Evolutionary conservation across 2,888 invertebrate species (phyloP), one percentile per base, ranked within the genome.

Genomic region (Deladenus siricidicola): DNA sequence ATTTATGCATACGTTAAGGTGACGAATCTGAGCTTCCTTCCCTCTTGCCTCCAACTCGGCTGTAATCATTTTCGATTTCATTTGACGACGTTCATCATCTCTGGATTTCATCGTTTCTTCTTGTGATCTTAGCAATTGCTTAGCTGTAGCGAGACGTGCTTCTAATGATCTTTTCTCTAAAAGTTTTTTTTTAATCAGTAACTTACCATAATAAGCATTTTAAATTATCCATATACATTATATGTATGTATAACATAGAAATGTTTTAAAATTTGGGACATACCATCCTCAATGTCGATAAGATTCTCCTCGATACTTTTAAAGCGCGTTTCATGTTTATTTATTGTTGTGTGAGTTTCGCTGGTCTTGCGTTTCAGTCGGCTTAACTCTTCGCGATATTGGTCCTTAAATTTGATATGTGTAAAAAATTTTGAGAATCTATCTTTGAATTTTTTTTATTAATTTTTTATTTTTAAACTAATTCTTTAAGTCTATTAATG

Each of bases 61-160:
- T n/a, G 78, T 76, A 26, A 73, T 72, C 70, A 78, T 69, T 62
- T 75, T 75, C 29, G 73, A 71, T 53, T 78, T 76, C 68, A 78
- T 70, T 59, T 75, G 64, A 29, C 78, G 64, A 42, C 76, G 63
- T 56, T 78, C 77, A 48, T 77, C 77, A 58, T 78, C 77, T 57
- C 77, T 68, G 59, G 74, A 71, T 58, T 73, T 73, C 24, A 77
- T 66, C 34, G 74, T 71, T 50, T 77, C 77, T 60, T 77, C 77
- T 62, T 77, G 77, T 21, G 76, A 74, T 10, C 73, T 68, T 14
- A 77, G 68, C 23, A 77, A 63, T 56, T 72, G 69, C 56, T 76
- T 78, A 39, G 77, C 77, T 29, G 72, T 70, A 48, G 65, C 65
- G 39, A 78, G 66, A 34, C 70, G 68, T 53, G 71, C 66, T 58